Base-by-base conservation (phyloP, 2,888 invertebrate genomes). In the Caenorhabditis imperialis region DNA sequence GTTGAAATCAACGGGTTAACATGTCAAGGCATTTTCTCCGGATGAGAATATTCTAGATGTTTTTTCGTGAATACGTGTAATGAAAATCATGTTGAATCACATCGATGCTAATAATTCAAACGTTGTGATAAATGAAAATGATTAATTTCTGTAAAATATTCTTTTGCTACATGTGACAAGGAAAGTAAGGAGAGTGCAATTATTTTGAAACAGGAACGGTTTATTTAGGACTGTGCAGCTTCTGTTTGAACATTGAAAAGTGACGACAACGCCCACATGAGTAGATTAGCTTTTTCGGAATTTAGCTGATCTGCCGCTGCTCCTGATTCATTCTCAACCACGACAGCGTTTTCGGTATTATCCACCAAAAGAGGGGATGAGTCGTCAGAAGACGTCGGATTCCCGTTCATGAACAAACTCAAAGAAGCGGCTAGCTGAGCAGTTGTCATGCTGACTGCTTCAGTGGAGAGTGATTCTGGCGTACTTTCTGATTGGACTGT, bases 231-330 rank as follows among this genome's bases (percentile, higher is more conserved):
- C 6, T 10, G 30, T 30, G 30, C 10, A 6, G 10, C 30, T 10
- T 30, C 30, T 30, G 30, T 6, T 30, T 51, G 67, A 35, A 51
- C 44, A 33, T 10, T 67, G 27, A 67, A 67, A 12, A 67, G 18
- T 8, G 50, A 35, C 3, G 67, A 67, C 1, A 67, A 33, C 1
- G 67, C 57, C n/a, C 57, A 35, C 44, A 67, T 44, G 14, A 57
- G 18, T 3, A 67, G 27, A 12, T 50, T 42, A 0, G 67, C 44
- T n/a, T 57, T 58, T 20, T 67, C 67, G 1, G 51, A 2, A 45
- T 33, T 53, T 4, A 62, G 6, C 18, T 53, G 53, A 14, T 51
- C 51, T 12, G 20, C 12, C 2, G 14, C n/a, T n/a, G n/a, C 10
- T 1, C 50, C 50, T n/a, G 27, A 1, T n/a, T 30, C 40, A 1